Conservation (phyloP, 1,140 invertebrate species). For the Latrodectus geometricus region DNA sequence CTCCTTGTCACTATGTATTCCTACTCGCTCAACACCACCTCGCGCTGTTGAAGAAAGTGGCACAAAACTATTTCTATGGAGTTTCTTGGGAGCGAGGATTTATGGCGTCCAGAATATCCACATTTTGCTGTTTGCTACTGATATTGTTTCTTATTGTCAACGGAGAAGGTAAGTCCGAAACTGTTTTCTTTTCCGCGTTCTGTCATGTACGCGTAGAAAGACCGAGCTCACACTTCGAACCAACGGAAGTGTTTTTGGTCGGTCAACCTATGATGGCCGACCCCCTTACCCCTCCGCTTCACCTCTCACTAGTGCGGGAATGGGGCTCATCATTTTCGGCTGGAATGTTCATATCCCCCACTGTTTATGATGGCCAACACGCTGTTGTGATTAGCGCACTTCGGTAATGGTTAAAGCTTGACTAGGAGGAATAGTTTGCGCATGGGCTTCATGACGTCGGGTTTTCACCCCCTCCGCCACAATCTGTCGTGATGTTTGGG, state of each 20-base stretch:
- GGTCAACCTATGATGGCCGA: constrained; percentile 60
- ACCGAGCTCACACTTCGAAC: constrained; percentile 10
- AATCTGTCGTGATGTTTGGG: constrained; percentile 7
- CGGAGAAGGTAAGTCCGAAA: constrained; percentile 44
- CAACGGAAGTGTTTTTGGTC: constrained; percentile 60
- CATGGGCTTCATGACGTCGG: constrained; percentile 48
- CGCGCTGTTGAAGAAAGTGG: constrained; percentile 36
- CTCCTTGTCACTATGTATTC: constrained; percentile 53
- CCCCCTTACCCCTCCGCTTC: constrained; percentile 43
- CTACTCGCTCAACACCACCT: constrained; percentile 46
- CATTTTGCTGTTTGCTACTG: constrained; percentile 53
- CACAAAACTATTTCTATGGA: constrained; percentile 60
- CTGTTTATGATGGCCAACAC: constrained; percentile 43
- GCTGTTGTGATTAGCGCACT: constrained; percentile 21
- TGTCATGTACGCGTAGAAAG: constrained; percentile 22
- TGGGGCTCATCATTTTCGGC: constrained; percentile 24
- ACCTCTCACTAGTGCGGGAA: constrained; percentile 10
- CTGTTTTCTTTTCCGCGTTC: constrained; percentile 4
- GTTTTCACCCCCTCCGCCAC: constrained; percentile 13
- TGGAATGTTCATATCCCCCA: constrained; percentile 39
- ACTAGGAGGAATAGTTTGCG: constrained; percentile 47
- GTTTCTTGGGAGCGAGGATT: constrained; percentile 56
- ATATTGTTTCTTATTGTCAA: constrained; percentile 39
- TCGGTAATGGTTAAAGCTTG: constrained; percentile 52
- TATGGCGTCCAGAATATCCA: constrained; percentile 62